Percentiles rank a stretch among this genome's conserved stretches.
These are phyloP conservation scores for Calephelis nemesis DNA, from an alignment of 1,140 invertebrate species.

Conservation along the genomic window DNA sequence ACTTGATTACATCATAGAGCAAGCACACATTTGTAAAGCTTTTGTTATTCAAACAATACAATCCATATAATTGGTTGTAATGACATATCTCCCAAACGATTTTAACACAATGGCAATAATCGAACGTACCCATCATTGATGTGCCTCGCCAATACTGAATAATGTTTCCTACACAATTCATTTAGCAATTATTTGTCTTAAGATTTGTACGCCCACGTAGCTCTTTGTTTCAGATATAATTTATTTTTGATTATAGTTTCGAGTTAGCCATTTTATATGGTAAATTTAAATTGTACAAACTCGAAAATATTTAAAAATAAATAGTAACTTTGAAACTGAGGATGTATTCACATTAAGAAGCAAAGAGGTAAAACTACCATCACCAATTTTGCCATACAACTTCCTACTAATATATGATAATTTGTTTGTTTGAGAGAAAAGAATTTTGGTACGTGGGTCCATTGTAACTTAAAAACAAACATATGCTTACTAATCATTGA, in stretches of 20 bases:
- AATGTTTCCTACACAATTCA: slow-evolving; percentile 33
- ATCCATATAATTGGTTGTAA: not conserved
- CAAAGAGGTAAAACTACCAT: too few species aligned
- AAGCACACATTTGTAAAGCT: not conserved
- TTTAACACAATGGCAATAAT: slow-evolving; percentile 30
- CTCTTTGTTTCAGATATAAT: slow-evolving; percentile 6
- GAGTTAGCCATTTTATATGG: not conserved
- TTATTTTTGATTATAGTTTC: slow-evolving; percentile 6
- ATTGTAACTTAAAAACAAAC: too few species aligned
- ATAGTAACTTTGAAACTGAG: too few species aligned
- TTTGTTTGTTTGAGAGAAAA: too few species aligned
- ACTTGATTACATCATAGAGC: too few species aligned
- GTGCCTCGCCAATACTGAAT: slow-evolving; percentile 33
- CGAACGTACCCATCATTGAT: slow-evolving; percentile 32
- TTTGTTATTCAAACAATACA: not conserved
- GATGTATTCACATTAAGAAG: too few species aligned
- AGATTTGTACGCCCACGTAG: not conserved
- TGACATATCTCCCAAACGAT: slow-evolving; percentile 7
- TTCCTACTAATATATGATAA: too few species aligned
- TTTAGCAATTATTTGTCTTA: slow-evolving; percentile 25
- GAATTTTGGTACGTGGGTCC: too few species aligned
- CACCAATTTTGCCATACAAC: too few species aligned
- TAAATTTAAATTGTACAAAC: too few species aligned
- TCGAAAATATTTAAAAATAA: too few species aligned
- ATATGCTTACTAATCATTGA: too few species aligned